Percentiles rank a stretch among this genome's conserved stretches.
Evolutionary conservation across 2,888 invertebrate genomes (phyloP).

Genomic region (Carpatolechia fugitivella): DNA sequence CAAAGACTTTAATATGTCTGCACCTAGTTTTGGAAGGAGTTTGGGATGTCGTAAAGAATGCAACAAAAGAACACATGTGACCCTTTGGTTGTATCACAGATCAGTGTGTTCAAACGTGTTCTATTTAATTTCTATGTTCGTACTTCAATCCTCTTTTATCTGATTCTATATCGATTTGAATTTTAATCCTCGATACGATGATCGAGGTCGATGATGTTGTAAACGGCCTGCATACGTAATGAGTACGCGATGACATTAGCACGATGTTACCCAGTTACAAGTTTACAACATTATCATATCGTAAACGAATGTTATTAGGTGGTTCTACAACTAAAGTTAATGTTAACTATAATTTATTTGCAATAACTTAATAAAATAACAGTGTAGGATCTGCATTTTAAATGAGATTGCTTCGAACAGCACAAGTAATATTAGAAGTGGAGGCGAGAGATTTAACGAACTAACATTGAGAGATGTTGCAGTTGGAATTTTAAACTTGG

Average conservation of each 20-base stretch:
- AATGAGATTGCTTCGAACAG: not conserved
- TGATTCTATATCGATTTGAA: constrained; percentile 42
- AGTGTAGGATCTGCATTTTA: constrained; percentile 9
- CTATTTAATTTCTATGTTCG: constrained; percentile 44
- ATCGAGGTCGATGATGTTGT: constrained; percentile 37
- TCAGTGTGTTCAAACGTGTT: constrained; percentile 40
- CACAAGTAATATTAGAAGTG: constrained; percentile 2
- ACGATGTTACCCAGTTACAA: not conserved
- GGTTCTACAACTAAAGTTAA: not conserved
- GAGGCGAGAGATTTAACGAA: not conserved
- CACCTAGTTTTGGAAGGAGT: constrained; percentile 29
- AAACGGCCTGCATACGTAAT: constrained; percentile 29
- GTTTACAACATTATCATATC: not conserved
- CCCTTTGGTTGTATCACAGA: not conserved
- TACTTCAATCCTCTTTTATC: constrained; percentile 54
- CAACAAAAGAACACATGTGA: constrained; percentile 55
- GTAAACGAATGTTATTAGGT: constrained; percentile 6
- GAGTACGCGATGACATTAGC: constrained; percentile 17
- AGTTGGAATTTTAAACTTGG: not conserved
- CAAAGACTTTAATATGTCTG: constrained; percentile 28
- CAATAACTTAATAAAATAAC: not conserved
- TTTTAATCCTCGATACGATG: constrained; percentile 57
- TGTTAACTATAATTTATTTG: not conserved
- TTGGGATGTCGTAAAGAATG: constrained; percentile 55
- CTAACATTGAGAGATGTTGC: not conserved